Conservation (phyloP, 1,140 invertebrate species). For the Aphis gossypii region DNA sequence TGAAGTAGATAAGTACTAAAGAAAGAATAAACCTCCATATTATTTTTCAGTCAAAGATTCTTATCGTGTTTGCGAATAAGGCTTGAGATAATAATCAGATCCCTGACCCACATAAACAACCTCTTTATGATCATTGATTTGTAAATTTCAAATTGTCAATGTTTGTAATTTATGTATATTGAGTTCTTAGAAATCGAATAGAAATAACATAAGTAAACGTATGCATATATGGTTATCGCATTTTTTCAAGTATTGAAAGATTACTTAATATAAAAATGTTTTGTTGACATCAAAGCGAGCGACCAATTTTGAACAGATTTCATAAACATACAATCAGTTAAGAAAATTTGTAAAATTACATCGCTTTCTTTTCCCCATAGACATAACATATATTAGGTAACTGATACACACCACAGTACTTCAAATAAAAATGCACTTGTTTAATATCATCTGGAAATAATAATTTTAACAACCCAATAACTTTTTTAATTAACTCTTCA, state of each 20-base stretch:
- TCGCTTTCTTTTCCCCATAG: neutral
- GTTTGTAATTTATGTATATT: neutral
- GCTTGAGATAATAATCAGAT: conserved; percentile 1
- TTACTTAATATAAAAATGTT: neutral
- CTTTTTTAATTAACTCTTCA: too few relatives aligned
- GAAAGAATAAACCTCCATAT: neutral
- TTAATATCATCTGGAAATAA: too few relatives aligned
- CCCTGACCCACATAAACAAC: neutral
- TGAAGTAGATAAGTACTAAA: neutral
- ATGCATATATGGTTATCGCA: neutral
- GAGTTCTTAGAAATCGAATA: neutral
- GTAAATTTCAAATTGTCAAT: conserved; percentile 3
- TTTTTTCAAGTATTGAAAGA: neutral
- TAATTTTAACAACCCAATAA: too few relatives aligned
- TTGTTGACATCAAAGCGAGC: neutral
- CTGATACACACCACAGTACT: neutral
- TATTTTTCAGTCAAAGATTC: neutral
- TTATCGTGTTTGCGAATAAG: neutral
- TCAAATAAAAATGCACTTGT: neutral
- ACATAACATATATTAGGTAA: neutral
- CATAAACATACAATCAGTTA: neutral
- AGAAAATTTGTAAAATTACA: neutral
- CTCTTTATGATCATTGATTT: neutral
- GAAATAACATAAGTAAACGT: neutral
- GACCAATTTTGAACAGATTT: neutral